Evolutionary conservation across 2,113 vertebrate species (phyloP).

Genomic region (Cavia aperea): DNA sequence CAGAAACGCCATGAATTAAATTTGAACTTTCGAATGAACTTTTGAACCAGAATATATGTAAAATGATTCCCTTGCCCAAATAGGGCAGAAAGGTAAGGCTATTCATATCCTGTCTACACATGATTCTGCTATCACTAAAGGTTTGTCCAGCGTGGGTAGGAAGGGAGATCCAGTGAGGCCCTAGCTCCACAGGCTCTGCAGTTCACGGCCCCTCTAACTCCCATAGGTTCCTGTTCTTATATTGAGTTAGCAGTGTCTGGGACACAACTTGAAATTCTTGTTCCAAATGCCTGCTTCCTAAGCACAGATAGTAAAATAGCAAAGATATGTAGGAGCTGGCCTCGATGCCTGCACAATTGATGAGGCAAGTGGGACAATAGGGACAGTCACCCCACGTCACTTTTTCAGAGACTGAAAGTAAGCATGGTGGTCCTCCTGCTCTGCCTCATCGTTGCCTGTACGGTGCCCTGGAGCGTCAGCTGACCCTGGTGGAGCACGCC

Average conservation of each 20-base stretch:
- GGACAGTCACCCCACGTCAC: background rate
- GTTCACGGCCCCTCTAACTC: background rate
- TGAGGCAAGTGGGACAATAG: background rate
- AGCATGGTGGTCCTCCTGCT: background rate
- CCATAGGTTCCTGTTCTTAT: background rate
- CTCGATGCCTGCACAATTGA: background rate
- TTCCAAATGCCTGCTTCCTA: constrained; percentile 37
- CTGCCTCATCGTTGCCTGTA: background rate
- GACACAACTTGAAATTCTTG: constrained; percentile 7
- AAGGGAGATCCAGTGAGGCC: background rate
- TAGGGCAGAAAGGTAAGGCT: background rate
- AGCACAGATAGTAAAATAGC: background rate
- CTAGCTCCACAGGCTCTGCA: background rate
- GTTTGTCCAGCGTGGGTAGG: background rate
- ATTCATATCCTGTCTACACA: constrained; percentile 12
- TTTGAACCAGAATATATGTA: background rate
- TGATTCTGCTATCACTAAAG: background rate
- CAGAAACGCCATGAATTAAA: constrained; percentile 26
- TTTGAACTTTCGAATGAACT: background rate
- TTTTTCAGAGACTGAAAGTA: background rate
- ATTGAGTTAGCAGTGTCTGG: background rate
- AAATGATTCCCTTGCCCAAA: background rate
- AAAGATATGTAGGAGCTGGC: background rate
- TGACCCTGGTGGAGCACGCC: background rate
- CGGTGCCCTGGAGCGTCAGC: background rate